Evolutionary conservation across 2,113 vertebrate species (phyloP), one percentile per base, ranked within the genome.

Genomic region (Origma solitaria): DNA sequence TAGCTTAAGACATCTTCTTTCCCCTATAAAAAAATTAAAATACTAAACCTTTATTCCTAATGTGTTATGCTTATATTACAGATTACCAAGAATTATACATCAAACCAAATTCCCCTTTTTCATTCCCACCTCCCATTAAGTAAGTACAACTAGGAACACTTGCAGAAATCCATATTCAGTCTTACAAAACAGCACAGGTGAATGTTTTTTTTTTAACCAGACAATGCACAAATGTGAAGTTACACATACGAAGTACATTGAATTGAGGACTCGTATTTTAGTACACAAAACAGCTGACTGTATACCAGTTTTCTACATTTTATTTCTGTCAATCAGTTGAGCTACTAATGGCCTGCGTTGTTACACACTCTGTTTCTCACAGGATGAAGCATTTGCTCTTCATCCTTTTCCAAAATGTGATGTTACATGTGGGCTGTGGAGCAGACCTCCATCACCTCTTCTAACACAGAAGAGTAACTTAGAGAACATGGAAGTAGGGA

Each of bases 211-310:
- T 90, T 80, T 60, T 45, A 86, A 53, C 20, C 6, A 37, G 15
- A 77, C 0, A 3, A 90, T 0, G 0, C 23, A 82, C 14, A 88
- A 50, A 30, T 31, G 10, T 54, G 8, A 88, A 69, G 24, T 24
- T 58, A 66, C 14, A 20, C 15, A 13, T 7, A 56, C 3, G 24
- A 53, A 61, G 25, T 15, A 45, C 30, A 38, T 1, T 11, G 8
- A 82, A 75, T 20, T 47, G n/a, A 76, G 11, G 11, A 21, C 40
- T 54, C 0, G 0, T 49, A 78, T 49, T 87, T 82, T 31, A 83
- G 44, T 71, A 4, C 13, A 71, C 45, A 62, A 65, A 47, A 47
- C n/a, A 87, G 13, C 7, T 37, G 61, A 37, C 28, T 25, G 1
- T 8, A 2, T 9, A 28, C 40, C 3, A 28, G 19, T 51, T 89